Evolutionary conservation across 1,140 invertebrate genomes (phyloP).

Genomic region (Batillaria attramentaria): DNA sequence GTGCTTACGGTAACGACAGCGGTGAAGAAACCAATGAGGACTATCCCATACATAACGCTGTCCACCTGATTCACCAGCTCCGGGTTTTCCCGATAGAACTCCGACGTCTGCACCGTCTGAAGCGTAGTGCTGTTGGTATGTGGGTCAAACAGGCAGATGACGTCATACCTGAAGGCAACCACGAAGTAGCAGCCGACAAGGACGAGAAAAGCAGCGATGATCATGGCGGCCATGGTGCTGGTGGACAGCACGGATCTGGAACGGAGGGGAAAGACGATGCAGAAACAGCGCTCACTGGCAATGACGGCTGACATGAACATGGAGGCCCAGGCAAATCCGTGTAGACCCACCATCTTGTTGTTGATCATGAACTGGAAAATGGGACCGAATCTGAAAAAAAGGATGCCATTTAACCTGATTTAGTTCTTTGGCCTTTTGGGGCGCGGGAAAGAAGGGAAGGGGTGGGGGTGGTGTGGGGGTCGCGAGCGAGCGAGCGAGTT

Average conservation of each 20-base stretch:
- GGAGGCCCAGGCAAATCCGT: slow-evolving; percentile 18
- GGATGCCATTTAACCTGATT: no score
- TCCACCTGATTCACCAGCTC: no score
- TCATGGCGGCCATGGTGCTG: not conserved
- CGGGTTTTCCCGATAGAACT: no score
- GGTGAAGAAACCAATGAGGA: slow-evolving; percentile 92
- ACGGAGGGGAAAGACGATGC: slow-evolving; percentile 26
- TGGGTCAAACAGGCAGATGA: not conserved
- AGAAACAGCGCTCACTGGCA: slow-evolving; percentile 33
- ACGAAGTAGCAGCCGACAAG: not conserved
- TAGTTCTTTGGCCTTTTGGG: no score
- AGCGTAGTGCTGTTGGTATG: no score
- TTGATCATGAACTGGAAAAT: slow-evolving; percentile 20
- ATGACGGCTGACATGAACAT: slow-evolving; percentile 30
- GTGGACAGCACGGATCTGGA: slow-evolving; percentile 9
- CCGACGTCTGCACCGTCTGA: no score
- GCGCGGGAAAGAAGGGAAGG: no score
- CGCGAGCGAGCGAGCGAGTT: no score
- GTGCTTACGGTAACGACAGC: not conserved
- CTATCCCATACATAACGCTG: no score
- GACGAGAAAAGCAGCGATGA: not conserved
- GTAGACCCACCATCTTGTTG: slow-evolving; percentile 9
- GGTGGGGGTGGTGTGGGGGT: no score
- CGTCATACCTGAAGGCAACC: not conserved
- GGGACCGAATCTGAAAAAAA: no score